These are phyloP conservation scores for Centropus unirufus DNA, from an alignment of 2,113 vertebrate species.

Conservation along the genomic window DNA sequence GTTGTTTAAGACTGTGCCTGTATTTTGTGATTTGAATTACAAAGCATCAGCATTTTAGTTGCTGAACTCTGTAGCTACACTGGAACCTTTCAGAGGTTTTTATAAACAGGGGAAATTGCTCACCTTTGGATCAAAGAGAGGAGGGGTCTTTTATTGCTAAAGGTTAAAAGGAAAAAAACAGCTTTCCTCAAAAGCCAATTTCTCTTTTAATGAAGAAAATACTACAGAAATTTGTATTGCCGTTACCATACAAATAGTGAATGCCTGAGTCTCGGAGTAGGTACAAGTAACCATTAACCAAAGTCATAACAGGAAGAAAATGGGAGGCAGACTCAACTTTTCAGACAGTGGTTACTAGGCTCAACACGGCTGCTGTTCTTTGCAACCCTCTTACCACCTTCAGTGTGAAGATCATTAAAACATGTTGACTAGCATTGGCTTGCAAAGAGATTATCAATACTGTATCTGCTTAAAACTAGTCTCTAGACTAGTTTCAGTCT, in stretches of 20 bases:
- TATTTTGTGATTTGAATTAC: background rate
- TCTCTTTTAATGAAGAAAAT: background rate
- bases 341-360: background rate
- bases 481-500: background rate
- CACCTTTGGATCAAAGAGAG: background rate
- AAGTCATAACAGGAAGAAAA: background rate
- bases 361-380: background rate
- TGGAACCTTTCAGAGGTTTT: background rate
- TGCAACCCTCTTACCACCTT: fast-evolving
- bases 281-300: background rate
- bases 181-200: background rate
- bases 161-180: background rate
- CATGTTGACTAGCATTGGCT: background rate
- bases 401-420: background rate
- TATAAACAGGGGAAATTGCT: background rate
- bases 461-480: background rate
- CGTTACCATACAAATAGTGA: background rate
- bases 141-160: background rate
- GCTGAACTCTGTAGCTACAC: background rate
- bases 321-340: background rate
- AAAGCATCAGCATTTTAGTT: background rate
- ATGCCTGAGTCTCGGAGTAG: background rate
- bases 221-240: background rate
- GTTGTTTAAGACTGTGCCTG: background rate
- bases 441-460: background rate